These are phyloP conservation scores for Sardina pilchardus DNA, from an alignment of 2,113 vertebrate genomes.

Conservation along the genomic window DNA sequence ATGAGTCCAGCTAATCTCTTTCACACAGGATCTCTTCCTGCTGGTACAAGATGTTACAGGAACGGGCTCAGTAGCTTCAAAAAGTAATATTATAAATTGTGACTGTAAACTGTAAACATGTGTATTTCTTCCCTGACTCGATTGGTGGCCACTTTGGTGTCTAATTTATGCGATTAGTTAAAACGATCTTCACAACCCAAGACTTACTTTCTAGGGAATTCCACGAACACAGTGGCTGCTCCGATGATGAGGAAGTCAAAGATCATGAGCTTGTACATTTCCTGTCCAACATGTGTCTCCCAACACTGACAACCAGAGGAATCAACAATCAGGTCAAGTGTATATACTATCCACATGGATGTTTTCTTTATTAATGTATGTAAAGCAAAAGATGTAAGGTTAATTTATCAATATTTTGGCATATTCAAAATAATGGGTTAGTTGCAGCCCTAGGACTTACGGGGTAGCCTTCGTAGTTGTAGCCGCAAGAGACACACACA, in stretches of 20 bases:
- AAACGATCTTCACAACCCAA: neutral
- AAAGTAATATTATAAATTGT: no score
- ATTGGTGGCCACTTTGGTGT: no score
- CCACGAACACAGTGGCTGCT: slow-evolving; percentile 80
- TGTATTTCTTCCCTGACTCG: no score
- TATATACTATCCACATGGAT: neutral
- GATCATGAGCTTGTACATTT: slow-evolving; percentile 97
- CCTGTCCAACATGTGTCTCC: slow-evolving; percentile 92
- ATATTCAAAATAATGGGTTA: no score
- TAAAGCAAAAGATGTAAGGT: no score
- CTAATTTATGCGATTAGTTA: no score
- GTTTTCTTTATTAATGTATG: neutral
- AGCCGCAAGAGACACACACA: slow-evolving; percentile 83
- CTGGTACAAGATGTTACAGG: neutral
- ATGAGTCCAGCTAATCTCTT: neutral
- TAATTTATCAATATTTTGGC: no score
- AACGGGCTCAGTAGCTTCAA: no score
- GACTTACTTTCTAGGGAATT: slow-evolving; percentile 91
- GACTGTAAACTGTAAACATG: no score
- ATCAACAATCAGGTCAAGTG: neutral
- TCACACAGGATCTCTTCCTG: neutral
- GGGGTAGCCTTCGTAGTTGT: slow-evolving; percentile 85
- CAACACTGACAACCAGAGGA: slow-evolving; percentile 80
- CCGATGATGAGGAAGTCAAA: slow-evolving; percentile 92
- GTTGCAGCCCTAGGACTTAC: slow-evolving; percentile 72